Evolutionary conservation across 2,888 invertebrate species (phyloP), one percentile per base, ranked within the genome.

Genomic region (Luffia ferchaultella): DNA sequence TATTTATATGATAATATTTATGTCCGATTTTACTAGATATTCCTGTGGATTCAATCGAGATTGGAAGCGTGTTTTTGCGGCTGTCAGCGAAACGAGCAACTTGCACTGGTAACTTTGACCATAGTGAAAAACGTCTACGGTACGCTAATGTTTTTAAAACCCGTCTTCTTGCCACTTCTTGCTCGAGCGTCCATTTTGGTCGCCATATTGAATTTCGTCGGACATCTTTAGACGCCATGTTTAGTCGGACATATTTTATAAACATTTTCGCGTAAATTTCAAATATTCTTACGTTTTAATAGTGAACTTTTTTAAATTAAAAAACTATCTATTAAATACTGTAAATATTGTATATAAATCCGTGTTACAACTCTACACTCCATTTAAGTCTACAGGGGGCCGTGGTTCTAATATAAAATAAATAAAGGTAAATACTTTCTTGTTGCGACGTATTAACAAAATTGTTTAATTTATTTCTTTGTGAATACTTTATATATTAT

Each of bases 241-340:
- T 88, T 88, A 87, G 86, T 86, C 89, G 86, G 88, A 88, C 89
- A 89, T 89, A 88, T 89, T 89, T 89, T 88, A 88, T 88, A 88
- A 88, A 88, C 88, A 88, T 84, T 85, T 85, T 84, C 82, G 79
- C 79, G 79, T 85, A 84, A 85, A 75, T 84, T 85, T 85, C 79
- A 85, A 84, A 85, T 85, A 82, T 82, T 83, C 79, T 78, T 72
- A 62, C 67, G 73, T 68, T 67, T 70, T 73, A 76, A 73, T 76
- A 79, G 69, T 68, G 65, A 78, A 79, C 73, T 76, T 82, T 83
- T 74, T 82, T 82, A 78, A 79, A 76, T 74, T 76, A 71, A 69
- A 74, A 67, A 67, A 70, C 65, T 70, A 68, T 67, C 65, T 64
- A 70, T 68, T 68, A 63, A 67, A 73, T 71, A 60, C 56, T 53